Base-by-base conservation (phyloP, 1,140 invertebrate genomes). In the Zelostemma sp. region DNA sequence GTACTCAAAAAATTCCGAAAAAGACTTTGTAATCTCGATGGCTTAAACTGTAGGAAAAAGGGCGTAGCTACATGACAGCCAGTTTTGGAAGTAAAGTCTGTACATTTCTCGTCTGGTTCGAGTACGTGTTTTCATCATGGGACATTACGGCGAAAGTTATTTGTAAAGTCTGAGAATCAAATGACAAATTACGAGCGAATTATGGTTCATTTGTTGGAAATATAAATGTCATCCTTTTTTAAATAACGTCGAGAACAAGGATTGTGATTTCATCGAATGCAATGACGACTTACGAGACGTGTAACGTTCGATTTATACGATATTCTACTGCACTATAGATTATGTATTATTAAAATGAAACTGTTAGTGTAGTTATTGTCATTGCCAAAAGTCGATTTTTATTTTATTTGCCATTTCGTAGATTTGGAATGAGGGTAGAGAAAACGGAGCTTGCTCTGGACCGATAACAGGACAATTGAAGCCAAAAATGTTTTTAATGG, bases 111-210 rank as follows among this genome's bases (percentile, higher is more conserved):
- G 56, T 59, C 17, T 47, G 43, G 56, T 45, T 35, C 63, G 56
- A 54, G 56, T 51, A 61, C 60, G 47, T 70, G 64, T 70, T 50
- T 50, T 50, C 17, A 31, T 50, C n/a, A n/a, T n/a, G n/a, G n/a
- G n/a, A n/a, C n/a, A n/a, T n/a, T n/a, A n/a, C n/a, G n/a, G n/a
- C 19, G 5, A 15, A 1, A 41, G 15, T 38, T 38, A 38, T 38
- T 38, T 38, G 35, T 38, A 2, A 38, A n/a, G 2, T 38, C 12
- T 11, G n/a, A n/a, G 1, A n/a, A 38, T 38, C 9, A n/a, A 38
- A 38, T 38, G 4, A n/a, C 11, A 38, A 38, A n/a, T 38, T 38
- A 38, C 9, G n/a, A n/a, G 11, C 9, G 3, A 38, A 38, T n/a
- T 38, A 38, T 14, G 35, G 3, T 38, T 11, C n/a, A n/a, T 38